A percentile compares a stretch with the other conserved stretches of the same genome.
Conservation (phyloP, 2,888 invertebrate genomes). For the Chaetogeoica ovagalla region DNA sequence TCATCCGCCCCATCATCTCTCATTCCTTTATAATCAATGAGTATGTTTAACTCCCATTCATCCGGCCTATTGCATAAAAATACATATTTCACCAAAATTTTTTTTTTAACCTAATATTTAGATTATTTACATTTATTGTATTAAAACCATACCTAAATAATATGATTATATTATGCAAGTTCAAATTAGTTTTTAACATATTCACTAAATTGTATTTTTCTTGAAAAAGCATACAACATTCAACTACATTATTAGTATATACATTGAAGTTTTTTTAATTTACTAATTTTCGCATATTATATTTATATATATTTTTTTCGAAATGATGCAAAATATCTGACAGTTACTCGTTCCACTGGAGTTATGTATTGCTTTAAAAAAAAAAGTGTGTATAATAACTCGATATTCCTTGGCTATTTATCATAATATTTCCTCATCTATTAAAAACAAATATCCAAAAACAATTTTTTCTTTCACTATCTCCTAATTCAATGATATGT, state of each 20-base stretch:
- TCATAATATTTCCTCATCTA: too few relatives aligned
- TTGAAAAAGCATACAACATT: neutral
- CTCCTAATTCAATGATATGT: conserved; percentile 8
- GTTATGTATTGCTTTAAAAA: conserved; percentile 14
- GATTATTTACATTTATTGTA: conserved; percentile 32
- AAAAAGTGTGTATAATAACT: neutral
- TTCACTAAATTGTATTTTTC: conserved; percentile 31
- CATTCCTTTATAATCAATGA: conserved; percentile 49
- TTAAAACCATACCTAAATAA: conserved; percentile 32
- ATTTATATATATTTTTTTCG: neutral
- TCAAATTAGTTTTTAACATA: conserved; percentile 44
- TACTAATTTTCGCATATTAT: neutral
- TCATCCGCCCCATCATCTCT: conserved; percentile 44
- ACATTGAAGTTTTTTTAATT: conserved; percentile 20
- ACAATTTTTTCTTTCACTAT: conserved; percentile 11
- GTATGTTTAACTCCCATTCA: conserved; percentile 45
- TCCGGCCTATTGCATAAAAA: conserved; percentile 41
- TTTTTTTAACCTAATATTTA: conserved; percentile 21
- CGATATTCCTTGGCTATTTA: too few relatives aligned
- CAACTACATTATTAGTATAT: conserved; percentile 14
- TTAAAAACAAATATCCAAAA: neutral
- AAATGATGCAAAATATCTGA: neutral
- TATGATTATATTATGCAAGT: conserved; percentile 41
- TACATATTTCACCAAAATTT: conserved; percentile 15
- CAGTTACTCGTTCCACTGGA: neutral